Percentiles rank a stretch among this genome's conserved stretches.
Evolutionary conservation across 2,888 invertebrate species (phyloP).

Genomic region (Parelbella ahira): DNA sequence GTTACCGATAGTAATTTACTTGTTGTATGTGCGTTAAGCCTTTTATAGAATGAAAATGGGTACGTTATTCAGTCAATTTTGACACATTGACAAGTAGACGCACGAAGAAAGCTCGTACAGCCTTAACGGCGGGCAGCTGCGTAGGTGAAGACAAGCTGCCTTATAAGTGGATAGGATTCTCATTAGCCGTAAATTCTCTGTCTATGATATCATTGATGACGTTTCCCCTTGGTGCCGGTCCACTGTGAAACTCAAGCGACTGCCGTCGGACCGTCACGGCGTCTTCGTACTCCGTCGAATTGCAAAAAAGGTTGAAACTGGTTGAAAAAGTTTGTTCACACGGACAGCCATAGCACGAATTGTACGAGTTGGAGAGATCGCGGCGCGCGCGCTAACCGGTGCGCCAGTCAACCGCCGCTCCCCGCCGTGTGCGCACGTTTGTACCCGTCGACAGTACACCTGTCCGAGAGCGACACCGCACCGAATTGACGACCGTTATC

Average conservation of each 20-base stretch:
- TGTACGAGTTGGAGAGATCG: constrained; percentile 51
- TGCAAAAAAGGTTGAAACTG: constrained; percentile 33
- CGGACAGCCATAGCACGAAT: constrained; percentile 23
- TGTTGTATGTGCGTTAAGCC: too few species aligned
- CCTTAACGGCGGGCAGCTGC: neutral
- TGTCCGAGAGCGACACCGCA: constrained; percentile 37
- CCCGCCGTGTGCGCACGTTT: constrained; percentile 61
- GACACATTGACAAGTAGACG: constrained; percentile 1
- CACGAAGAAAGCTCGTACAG: constrained; percentile 6
- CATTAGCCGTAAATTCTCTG: constrained; percentile 8
- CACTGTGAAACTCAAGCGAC: constrained; percentile 25
- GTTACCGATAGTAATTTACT: too few species aligned
- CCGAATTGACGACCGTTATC: constrained; percentile 67
- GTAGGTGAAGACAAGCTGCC: constrained; percentile 14
- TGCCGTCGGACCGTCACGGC: constrained; percentile 15
- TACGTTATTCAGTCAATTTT: neutral
- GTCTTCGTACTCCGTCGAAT: constrained; percentile 19
- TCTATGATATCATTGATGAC: constrained; percentile 17
- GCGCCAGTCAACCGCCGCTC: constrained; percentile 60
- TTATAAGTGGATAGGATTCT: constrained; percentile 1
- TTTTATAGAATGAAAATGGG: neutral
- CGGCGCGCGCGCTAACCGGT: constrained; percentile 51
- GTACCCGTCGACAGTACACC: constrained; percentile 30
- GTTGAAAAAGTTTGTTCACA: constrained; percentile 38
- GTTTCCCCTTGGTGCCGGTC: constrained; percentile 14